Base-by-base conservation (phyloP, 2,113 vertebrate species). In the Gymnogyps californianus region DNA sequence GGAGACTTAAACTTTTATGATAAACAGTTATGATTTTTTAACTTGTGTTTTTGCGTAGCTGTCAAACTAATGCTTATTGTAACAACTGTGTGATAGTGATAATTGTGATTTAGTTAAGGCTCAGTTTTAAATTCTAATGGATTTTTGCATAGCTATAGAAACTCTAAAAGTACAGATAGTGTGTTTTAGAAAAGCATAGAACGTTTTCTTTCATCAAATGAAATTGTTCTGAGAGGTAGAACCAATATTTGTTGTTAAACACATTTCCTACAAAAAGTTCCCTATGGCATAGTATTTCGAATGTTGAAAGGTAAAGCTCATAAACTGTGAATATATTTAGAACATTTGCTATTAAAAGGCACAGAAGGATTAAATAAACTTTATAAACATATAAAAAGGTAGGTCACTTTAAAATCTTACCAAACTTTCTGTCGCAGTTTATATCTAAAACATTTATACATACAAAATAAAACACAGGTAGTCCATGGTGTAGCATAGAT, bases 191-290 rank as follows among this genome's bases (percentile, higher is more conserved):
- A 84, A 84, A 87, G 34, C 31, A 16, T 7, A 86, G 64, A 92
- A 81, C 18, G 3, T 61, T 91, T 93, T 84, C 44, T 95, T 95
- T 86, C 76, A 89, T 93, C 29, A 26, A 36, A 34, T 67, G 4
- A 87, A 92, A 79, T 71, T 89, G 72, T 78, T 94, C 64, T 89
- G 80, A 90, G 83, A 66, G 72, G 42, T 87, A 81, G 86, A 92
- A 77, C 18, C 29, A 36, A 19, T 75, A 65, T 79, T 83, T 82
- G 61, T 91, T 83, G n/a, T 79, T 85, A 91, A 92, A 84, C 36
- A 61, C 13, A 6, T 66, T 71, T 89, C 49, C 44, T 89, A 29
- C 62, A 38, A 49, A 46, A 89, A 65, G 46, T 83, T 95, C 77
- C 78, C 70, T 77, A 12, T 91, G 78, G 83, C 3, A 0, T 59